A percentile compares a stretch with the other conserved stretches of the same genome.
These are phyloP conservation scores for Syrrhaptes paradoxus DNA, from an alignment of 2,113 vertebrate genomes.

Conservation along the genomic window DNA sequence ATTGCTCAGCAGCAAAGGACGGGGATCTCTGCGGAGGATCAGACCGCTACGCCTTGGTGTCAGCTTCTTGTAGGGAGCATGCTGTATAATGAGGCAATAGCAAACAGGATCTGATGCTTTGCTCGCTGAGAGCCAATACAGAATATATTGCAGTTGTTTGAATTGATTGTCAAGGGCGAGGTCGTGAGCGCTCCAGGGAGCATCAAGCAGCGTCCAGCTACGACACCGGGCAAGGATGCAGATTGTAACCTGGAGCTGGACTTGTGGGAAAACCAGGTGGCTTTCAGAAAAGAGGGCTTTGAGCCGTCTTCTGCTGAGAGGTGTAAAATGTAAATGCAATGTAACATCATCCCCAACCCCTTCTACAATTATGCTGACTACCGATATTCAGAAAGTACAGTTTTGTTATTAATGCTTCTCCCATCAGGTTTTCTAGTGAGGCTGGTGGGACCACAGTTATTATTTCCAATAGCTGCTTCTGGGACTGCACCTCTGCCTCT, in stretches of 20 bases:
- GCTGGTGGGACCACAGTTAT: background rate
- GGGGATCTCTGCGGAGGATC: background rate
- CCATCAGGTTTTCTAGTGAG: background rate
- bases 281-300: background rate
- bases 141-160: background rate
- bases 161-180: background rate
- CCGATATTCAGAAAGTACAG: background rate
- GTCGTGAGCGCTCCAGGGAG: background rate
- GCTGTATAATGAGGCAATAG: background rate
- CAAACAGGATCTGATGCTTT: background rate
- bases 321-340: background rate
- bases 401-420: background rate
- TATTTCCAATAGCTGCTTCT: background rate
- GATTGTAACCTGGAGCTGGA: background rate
- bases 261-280: background rate
- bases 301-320: accelerated
- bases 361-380: background rate
- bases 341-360: accelerated
- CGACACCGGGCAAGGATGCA: background rate
- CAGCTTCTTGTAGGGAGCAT: background rate
- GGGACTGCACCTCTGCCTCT: background rate
- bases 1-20: background rate
- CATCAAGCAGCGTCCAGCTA: accelerated
- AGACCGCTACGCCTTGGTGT: background rate
- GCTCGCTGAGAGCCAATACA: background rate